Percentiles rank a stretch among this genome's conserved stretches.
phyloP scores from a whole-genome alignment of 2,888 invertebrate species.

The Heliconius sara region DNA sequence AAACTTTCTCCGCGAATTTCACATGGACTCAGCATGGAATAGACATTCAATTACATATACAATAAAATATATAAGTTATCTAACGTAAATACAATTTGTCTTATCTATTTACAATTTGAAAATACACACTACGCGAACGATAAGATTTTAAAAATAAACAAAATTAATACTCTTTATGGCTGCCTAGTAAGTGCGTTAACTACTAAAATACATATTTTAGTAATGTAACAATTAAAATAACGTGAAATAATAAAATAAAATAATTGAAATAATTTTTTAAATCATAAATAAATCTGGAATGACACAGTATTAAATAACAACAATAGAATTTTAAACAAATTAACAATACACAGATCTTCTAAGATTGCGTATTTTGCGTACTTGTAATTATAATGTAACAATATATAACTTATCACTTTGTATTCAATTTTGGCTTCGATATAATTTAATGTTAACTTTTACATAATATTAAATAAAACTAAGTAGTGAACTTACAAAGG shows the following conservation, averaged over 20 bases:
- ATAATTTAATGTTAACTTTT: slow-evolving; percentile 41
- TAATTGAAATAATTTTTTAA: slow-evolving; percentile 22
- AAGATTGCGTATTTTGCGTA: slow-evolving; percentile 60
- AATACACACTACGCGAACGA: slow-evolving; percentile 23
- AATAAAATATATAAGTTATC: slow-evolving; percentile 34
- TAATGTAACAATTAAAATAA: slow-evolving; percentile 35
- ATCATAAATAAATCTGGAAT: slow-evolving; percentile 62
- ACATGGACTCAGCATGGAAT: slow-evolving; percentile 1
- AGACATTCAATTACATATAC: slow-evolving; percentile 20
- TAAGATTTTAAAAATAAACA: slow-evolving; percentile 36
- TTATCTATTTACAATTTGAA: slow-evolving; percentile 37
- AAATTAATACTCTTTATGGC: slow-evolving; percentile 47
- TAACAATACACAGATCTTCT: slow-evolving; percentile 75
- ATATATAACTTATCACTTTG: slow-evolving; percentile 66
- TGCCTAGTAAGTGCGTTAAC: slow-evolving; percentile 38
- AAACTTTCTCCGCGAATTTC: slow-evolving; percentile 4
- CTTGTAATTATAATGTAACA: slow-evolving; percentile 16
- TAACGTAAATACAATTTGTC: slow-evolving; percentile 32
- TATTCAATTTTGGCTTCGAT: slow-evolving; percentile 73
- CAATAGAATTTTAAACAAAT: slow-evolving; percentile 59
- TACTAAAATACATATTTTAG: slow-evolving; percentile 18
- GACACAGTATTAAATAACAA: slow-evolving; percentile 59
- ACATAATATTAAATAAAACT: slow-evolving; percentile 47
- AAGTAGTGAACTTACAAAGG: slow-evolving; percentile 65
- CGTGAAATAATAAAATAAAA: slow-evolving; percentile 25